Evolutionary conservation across 1,140 invertebrate species (phyloP).

Genomic region (Linepithema humile): DNA sequence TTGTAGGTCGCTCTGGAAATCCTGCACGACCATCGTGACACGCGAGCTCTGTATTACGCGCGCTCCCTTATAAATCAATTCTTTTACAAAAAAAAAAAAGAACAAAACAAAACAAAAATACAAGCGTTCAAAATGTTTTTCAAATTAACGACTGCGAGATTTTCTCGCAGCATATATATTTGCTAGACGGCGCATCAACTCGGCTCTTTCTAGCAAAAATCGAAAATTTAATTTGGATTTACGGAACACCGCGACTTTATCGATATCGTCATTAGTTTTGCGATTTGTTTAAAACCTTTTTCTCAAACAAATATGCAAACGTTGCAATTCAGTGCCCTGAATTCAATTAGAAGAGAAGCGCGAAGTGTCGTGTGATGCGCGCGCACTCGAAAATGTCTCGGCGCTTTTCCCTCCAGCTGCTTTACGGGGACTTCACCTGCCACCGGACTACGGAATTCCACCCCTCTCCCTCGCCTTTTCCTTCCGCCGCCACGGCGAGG

Average conservation of each 20-base stretch:
- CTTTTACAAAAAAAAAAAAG: background rate
- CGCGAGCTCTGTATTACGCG: background rate
- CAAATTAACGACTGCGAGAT: no score
- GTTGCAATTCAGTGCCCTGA: no score
- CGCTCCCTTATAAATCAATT: slow-evolving; percentile 15
- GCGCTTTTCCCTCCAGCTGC: slow-evolving; percentile 19
- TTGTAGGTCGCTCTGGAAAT: slow-evolving; percentile 29
- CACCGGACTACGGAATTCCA: slow-evolving; percentile 44
- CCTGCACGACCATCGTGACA: background rate
- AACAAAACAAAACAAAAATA: background rate
- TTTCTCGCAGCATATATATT: no score
- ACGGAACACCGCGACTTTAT: no score
- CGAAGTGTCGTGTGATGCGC: background rate
- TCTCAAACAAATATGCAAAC: no score
- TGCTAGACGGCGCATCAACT: no score
- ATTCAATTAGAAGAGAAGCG: no score
- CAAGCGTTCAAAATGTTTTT: background rate
- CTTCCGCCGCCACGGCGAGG: slow-evolving; percentile 38
- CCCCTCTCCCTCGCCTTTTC: slow-evolving; percentile 29
- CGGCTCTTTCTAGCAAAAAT: no score
- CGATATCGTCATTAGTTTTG: no score
- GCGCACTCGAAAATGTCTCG: slow-evolving; percentile 14
- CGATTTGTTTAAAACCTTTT: no score
- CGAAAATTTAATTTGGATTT: no score
- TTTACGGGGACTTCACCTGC: slow-evolving; percentile 50